Evolutionary conservation across 2,113 vertebrate genomes (phyloP).

Genomic region (Gymnogyps californianus): DNA sequence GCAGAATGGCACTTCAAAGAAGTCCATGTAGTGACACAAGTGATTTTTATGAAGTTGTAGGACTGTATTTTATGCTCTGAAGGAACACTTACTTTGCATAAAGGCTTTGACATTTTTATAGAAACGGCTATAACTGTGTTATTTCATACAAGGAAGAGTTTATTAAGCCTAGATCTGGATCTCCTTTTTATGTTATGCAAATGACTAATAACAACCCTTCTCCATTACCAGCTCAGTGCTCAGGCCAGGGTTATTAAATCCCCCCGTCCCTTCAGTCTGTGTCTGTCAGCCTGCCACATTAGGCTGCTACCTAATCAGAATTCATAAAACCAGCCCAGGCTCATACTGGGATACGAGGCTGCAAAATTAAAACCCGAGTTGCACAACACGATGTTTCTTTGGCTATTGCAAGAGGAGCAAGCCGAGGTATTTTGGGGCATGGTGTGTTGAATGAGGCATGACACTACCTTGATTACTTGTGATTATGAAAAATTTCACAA

Average conservation of each 20-base stretch:
- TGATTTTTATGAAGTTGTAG: background rate
- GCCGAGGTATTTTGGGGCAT: background rate
- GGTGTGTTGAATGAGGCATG: background rate
- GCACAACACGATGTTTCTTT: background rate
- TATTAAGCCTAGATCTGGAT: background rate
- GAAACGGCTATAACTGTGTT: background rate
- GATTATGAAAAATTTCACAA: background rate
- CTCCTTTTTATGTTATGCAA: conserved; percentile 12
- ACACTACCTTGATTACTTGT: background rate
- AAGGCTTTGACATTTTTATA: conserved; percentile 34
- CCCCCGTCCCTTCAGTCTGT: background rate
- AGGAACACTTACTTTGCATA: conserved; percentile 1
- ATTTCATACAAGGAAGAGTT: background rate
- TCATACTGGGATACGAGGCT: background rate
- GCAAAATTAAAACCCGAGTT: background rate
- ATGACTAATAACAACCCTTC: conserved; percentile 5
- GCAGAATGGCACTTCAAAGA: background rate
- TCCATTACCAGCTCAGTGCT: background rate
- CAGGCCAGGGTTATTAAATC: background rate
- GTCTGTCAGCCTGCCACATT: background rate
- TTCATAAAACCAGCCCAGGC: background rate
- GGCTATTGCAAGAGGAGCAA: background rate
- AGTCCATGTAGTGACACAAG: background rate
- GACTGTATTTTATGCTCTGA: background rate
- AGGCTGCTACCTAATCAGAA: background rate